Conservation (phyloP, 2,113 vertebrate genomes). For the Coptodon bakossiorum region DNA sequence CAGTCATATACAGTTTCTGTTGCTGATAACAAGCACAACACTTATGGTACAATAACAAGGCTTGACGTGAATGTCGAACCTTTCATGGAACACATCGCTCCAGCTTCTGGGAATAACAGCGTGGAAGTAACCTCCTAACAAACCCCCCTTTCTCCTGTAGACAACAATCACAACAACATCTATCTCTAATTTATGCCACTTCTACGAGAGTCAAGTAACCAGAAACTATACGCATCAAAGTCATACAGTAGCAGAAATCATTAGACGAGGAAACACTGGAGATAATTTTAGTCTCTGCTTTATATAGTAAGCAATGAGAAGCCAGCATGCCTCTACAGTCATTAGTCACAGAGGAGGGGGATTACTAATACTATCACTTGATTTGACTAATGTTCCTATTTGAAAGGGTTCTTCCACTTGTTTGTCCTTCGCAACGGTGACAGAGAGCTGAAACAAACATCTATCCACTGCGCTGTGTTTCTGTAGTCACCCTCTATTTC, state of each 20-base stretch:
- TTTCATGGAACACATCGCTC: not conserved
- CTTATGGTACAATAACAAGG: not conserved
- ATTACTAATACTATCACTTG: constrained; percentile 1
- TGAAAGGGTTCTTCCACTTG: constrained; percentile 26
- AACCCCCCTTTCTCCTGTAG: constrained; percentile 4
- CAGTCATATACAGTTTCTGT: not conserved
- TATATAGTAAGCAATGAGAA: constrained; percentile 63
- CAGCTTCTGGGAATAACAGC: constrained; percentile 1
- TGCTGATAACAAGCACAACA: not conserved
- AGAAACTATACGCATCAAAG: constrained; percentile 81
- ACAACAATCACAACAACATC: constrained; percentile 80
- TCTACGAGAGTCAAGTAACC: constrained; percentile 83
- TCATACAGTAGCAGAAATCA: constrained; percentile 78
- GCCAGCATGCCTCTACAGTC: not conserved
- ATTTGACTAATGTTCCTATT: constrained; percentile 30
- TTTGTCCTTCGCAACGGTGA: constrained; percentile 32
- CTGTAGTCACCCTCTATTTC: constrained; percentile 43
- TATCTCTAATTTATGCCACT: constrained; percentile 16
- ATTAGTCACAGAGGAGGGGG: constrained; percentile 15
- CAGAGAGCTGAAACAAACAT: constrained; percentile 46
- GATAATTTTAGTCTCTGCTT: constrained; percentile 85
- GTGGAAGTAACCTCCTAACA: not conserved
- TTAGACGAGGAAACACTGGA: constrained; percentile 84
- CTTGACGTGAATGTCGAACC: not conserved
- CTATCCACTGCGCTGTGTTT: constrained; percentile 9